These are phyloP conservation scores for Auanema sp. DNA, from an alignment of 2,888 invertebrate species.

Conservation along the genomic window DNA sequence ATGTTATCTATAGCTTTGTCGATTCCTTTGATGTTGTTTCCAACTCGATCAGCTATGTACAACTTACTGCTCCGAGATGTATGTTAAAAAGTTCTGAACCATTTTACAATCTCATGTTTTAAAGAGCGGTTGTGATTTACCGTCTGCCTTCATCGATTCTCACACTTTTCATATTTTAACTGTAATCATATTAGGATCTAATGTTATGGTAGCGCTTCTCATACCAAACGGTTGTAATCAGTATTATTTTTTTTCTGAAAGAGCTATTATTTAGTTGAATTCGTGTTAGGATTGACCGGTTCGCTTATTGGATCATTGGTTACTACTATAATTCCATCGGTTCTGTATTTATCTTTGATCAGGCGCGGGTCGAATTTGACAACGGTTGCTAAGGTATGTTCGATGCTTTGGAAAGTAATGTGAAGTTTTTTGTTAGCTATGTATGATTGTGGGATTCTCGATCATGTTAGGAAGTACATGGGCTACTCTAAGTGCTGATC, in stretches of 20 bases:
- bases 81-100: neutral
- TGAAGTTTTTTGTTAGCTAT: slow-evolving; percentile 70
- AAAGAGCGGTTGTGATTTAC: slow-evolving; percentile 29
- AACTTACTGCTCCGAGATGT: slow-evolving; percentile 73
- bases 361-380: slow-evolving; percentile 8
- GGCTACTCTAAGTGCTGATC: slow-evolving; percentile 73
- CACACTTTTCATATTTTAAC: slow-evolving; percentile 72
- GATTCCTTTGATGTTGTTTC: slow-evolving; percentile 94
- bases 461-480: slow-evolving; percentile 88
- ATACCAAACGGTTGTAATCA: slow-evolving; percentile 77
- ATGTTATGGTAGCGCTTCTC: slow-evolving; percentile 80
- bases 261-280: slow-evolving; percentile 68
- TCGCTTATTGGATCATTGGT: slow-evolving; percentile 92
- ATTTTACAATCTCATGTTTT: slow-evolving; percentile 7
- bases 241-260: slow-evolving; percentile 2
- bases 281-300: slow-evolving; percentile 89
- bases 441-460: slow-evolving; percentile 80
- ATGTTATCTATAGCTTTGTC: slow-evolving; percentile 91
- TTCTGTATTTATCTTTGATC: slow-evolving; percentile 71
- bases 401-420: neutral
- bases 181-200: slow-evolving; percentile 72
- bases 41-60: slow-evolving; percentile 88
- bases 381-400: slow-evolving; percentile 12
- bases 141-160: slow-evolving; percentile 32
- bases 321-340: slow-evolving; percentile 87